These are phyloP conservation scores for Bos taurus DNA, from an alignment of 2,113 vertebrate genomes.

Conservation along the genomic window DNA sequence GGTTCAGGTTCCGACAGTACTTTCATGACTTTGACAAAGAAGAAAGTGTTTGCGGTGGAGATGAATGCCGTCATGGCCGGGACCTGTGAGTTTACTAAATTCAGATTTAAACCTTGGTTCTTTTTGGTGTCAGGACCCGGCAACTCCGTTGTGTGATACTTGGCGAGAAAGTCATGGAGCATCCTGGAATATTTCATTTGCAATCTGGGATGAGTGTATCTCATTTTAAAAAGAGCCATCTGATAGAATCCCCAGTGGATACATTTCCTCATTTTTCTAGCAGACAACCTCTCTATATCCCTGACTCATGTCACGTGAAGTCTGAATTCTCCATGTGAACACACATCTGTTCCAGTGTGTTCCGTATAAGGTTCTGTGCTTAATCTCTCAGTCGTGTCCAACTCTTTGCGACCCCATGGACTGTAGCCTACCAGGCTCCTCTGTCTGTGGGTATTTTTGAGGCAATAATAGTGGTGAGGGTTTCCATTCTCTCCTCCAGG, in stretches of 20 bases:
- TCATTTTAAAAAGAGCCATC: neutral
- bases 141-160: neutral
- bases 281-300: neutral
- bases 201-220: neutral
- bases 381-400: neutral
- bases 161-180: neutral
- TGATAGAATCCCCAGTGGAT: neutral
- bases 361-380: neutral
- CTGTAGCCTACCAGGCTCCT: neutral
- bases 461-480: fast-evolving
- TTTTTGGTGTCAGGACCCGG: fast-evolving
- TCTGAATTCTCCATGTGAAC: neutral
- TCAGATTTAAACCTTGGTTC: neutral
- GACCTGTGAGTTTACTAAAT: neutral
- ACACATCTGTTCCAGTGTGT: neutral
- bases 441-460: neutral
- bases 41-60: neutral
- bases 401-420: neutral
- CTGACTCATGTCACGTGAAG: fast-evolving
- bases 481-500: neutral
- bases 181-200: neutral
- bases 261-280: too few relatives aligned
- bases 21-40: neutral
- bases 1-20: neutral
- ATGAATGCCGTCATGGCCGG: neutral